Conservation (phyloP, 2,113 vertebrate species). For the Apodemus speciosus region DNA sequence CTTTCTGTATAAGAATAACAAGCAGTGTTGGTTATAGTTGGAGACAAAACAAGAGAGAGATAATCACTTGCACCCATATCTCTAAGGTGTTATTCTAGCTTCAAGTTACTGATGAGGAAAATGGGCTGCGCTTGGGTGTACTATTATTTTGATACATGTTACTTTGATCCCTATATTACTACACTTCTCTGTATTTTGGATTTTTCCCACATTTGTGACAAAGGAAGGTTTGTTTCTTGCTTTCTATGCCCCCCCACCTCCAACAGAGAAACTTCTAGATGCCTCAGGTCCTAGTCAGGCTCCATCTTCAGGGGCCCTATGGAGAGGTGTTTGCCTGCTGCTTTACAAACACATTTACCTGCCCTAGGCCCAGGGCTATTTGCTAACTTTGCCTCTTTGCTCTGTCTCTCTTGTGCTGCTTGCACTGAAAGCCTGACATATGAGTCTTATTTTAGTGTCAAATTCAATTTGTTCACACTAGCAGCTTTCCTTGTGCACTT, state of each 20-base stretch:
- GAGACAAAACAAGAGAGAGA: not conserved
- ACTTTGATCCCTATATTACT: not conserved
- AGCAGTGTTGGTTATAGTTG: not conserved
- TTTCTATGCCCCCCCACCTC: no score
- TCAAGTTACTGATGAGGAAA: not conserved
- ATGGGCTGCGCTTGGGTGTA: not conserved
- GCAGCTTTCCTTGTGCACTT: slow-evolving; percentile 65
- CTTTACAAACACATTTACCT: not conserved
- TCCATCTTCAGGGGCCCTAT: not conserved
- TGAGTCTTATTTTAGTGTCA: not conserved
- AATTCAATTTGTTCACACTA: slow-evolving; percentile 32
- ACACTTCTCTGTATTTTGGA: not conserved
- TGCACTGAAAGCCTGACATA: not conserved
- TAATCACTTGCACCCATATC: not conserved
- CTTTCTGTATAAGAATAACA: not conserved
- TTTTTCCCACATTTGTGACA: not conserved
- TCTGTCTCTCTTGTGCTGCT: not conserved
- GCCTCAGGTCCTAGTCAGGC: not conserved
- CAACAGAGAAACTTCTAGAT: not conserved
- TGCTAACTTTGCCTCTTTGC: not conserved
- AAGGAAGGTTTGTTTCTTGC: not conserved
- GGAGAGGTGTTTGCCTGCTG: fast-evolving
- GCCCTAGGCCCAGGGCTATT: not conserved
- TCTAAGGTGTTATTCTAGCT: not conserved
- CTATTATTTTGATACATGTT: not conserved